Percentiles rank a stretch among this genome's conserved stretches.
Conservation (phyloP, 2,888 invertebrate species). For the Clepsis dumicolana region DNA sequence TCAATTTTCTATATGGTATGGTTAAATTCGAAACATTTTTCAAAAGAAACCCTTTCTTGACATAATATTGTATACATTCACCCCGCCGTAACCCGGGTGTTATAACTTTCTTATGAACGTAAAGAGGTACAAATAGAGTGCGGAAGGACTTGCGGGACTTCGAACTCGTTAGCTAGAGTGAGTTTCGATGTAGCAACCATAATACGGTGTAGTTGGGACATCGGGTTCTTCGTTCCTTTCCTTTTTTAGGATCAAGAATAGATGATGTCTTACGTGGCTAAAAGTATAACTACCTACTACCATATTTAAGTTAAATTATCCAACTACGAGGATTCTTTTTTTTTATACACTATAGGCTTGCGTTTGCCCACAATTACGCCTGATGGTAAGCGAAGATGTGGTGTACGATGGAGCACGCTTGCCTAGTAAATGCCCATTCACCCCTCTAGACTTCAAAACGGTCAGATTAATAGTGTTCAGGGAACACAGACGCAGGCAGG, state of each 20-base stretch:
- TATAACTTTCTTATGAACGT: slow-evolving; percentile 49
- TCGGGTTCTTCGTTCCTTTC: slow-evolving; percentile 3
- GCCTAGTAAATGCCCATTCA: too few relatives aligned
- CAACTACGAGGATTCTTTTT: background rate
- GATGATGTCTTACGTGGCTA: background rate
- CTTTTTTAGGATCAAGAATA: slow-evolving; percentile 15
- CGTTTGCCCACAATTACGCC: too few relatives aligned
- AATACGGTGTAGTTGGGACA: slow-evolving; percentile 35
- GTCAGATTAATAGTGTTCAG: too few relatives aligned
- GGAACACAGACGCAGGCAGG: too few relatives aligned
- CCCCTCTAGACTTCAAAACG: too few relatives aligned
- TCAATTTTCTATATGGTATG: background rate
- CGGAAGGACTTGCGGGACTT: slow-evolving; percentile 47
- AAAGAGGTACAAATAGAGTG: slow-evolving; percentile 58
- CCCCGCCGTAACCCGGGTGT: slow-evolving; percentile 35
- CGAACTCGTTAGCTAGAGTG: slow-evolving; percentile 52
- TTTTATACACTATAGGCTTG: too few relatives aligned
- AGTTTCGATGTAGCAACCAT: slow-evolving; percentile 47
- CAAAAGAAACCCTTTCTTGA: slow-evolving; percentile 8
- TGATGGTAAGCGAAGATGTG: too few relatives aligned
- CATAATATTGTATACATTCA: slow-evolving; percentile 22
- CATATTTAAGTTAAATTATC: background rate
- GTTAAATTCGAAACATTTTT: slow-evolving; percentile 1
- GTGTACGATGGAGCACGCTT: too few relatives aligned
- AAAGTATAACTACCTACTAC: background rate